Evolutionary conservation across 2,797 vertebrate genomes (phyloP).

Genomic region (Falco berigora): DNA sequence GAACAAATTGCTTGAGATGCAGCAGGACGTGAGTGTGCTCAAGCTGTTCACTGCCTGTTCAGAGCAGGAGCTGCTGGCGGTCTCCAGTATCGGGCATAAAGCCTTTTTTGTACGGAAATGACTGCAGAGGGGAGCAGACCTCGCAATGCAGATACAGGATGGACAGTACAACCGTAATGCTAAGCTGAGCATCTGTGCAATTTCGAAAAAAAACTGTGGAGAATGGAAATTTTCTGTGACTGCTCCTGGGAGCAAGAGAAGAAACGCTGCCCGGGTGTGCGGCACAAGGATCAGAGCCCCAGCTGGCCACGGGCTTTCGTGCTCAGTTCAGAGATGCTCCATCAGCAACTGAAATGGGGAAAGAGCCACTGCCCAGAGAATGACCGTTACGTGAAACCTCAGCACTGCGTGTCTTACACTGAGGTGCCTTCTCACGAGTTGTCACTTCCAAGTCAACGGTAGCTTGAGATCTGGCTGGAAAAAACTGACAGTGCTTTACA

Average conservation of each 20-base stretch:
- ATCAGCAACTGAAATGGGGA: neutral
- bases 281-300: neutral
- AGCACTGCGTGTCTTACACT: rapidly evolving
- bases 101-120: neutral
- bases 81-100: neutral
- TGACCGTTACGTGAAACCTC: neutral
- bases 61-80: neutral
- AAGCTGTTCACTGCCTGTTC: neutral
- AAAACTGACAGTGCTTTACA: neutral
- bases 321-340: neutral
- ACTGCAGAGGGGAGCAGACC: neutral
- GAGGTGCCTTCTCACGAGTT: neutral
- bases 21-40: rapidly evolving
- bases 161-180: neutral
- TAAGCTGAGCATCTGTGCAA: neutral
- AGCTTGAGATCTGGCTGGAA: neutral
- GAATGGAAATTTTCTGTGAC: neutral
- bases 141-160: neutral
- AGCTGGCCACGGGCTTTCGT: neutral
- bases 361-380: rapidly evolving
- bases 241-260: neutral
- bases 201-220: neutral
- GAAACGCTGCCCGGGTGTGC: neutral
- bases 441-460: neutral
- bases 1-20: neutral